Conservation (phyloP, 2,113 vertebrate species). For the Morone saxatilis region DNA sequence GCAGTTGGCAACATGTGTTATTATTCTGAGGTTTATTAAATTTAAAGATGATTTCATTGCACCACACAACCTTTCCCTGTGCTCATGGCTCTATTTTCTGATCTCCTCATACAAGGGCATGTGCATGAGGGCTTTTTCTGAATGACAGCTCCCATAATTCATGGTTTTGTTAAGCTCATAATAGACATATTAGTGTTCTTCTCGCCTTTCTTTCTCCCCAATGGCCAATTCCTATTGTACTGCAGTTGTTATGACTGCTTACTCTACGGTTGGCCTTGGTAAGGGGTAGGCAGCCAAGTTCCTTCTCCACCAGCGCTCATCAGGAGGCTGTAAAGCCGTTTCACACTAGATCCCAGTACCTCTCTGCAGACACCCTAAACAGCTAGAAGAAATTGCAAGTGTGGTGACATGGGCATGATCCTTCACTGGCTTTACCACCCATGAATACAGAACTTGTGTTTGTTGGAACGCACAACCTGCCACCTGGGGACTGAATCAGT, state of each 20-base stretch:
- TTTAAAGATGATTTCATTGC: background rate
- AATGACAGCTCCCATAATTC: conserved; percentile 9
- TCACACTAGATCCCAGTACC: background rate
- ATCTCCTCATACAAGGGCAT: background rate
- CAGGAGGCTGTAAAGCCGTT: no score
- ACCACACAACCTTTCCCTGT: background rate
- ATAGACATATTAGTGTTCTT: background rate
- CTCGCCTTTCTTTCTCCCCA: background rate
- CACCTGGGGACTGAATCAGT: background rate
- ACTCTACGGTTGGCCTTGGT: background rate
- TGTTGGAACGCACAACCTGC: background rate
- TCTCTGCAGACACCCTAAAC: background rate
- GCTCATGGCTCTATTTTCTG: background rate
- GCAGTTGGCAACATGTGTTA: background rate
- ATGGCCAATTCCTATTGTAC: background rate
- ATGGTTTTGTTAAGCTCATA: background rate
- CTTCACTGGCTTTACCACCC: background rate
- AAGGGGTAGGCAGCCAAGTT: background rate
- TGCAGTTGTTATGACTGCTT: conserved; percentile 10
- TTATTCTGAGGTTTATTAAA: background rate
- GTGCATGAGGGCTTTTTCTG: conserved; percentile 1
- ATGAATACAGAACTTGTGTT: background rate
- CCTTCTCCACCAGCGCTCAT: background rate
- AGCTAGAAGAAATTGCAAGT: background rate
- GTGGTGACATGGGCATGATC: background rate